phyloP scores from a whole-genome alignment of 2,888 invertebrate genomes.

The Congeria kusceri region DNA sequence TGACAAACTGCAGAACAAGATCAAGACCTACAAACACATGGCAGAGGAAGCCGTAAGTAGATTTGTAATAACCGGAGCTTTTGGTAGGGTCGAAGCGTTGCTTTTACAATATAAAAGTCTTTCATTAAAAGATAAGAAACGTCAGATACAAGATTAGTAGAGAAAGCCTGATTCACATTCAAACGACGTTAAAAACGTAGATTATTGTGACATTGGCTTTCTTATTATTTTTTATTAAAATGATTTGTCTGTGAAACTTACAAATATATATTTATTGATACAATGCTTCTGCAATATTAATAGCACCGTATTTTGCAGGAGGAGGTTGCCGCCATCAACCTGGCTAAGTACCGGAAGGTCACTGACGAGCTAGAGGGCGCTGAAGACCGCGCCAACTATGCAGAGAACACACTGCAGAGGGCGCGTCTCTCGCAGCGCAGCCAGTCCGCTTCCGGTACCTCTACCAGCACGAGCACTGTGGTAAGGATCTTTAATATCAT shows the following conservation, averaged over 20 bases:
- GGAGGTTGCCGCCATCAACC: slow-evolving; percentile 86
- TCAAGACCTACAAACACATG: slow-evolving; percentile 99
- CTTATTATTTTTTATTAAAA: too few species aligned
- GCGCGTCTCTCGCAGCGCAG: slow-evolving; percentile 85
- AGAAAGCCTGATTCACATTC: too few species aligned
- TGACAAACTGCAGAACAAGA: slow-evolving; percentile 98
- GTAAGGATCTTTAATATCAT: not conserved
- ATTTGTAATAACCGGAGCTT: too few species aligned
- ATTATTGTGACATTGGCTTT: too few species aligned
- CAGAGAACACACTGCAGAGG: slow-evolving; percentile 86
- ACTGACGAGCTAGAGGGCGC: slow-evolving; percentile 86
- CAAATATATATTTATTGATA: too few species aligned
- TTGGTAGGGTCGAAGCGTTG: too few species aligned
- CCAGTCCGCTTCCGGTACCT: slow-evolving; percentile 77
- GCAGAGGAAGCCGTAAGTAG: slow-evolving; percentile 95
- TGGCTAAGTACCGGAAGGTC: slow-evolving; percentile 87
- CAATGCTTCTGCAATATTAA: too few species aligned
- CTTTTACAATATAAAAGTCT: too few species aligned
- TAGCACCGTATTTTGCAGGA: slow-evolving; percentile 77
- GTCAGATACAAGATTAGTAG: too few species aligned
- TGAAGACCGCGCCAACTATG: slow-evolving; percentile 86
- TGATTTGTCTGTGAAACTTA: too few species aligned
- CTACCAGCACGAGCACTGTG: slow-evolving; percentile 28
- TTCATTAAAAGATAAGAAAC: too few species aligned
- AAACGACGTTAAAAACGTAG: too few species aligned